Evolutionary conservation across 2,888 invertebrate species (phyloP).

Genomic region (Liodrosophila aerea): DNA sequence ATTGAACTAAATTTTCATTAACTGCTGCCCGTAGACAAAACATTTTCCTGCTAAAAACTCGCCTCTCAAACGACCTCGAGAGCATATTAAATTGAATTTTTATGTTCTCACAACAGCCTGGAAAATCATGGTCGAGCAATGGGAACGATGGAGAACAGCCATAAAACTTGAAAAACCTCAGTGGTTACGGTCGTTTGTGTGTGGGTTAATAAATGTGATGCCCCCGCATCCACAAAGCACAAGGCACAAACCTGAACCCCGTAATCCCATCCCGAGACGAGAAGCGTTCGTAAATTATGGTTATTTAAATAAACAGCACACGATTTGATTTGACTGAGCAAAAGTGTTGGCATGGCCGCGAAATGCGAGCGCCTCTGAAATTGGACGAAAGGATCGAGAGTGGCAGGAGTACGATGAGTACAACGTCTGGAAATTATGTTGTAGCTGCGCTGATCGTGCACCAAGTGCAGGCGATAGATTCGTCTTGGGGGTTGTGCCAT

Average conservation of each 20-base stretch:
- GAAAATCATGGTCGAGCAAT: constrained; percentile 59
- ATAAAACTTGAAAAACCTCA: constrained; percentile 42
- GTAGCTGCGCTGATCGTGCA: constrained; percentile 65
- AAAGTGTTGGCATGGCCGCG: constrained; percentile 67
- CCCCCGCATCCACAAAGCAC: constrained; percentile 37
- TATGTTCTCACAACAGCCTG: constrained; percentile 67
- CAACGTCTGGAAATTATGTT: constrained; percentile 72
- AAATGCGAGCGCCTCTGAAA: constrained; percentile 67
- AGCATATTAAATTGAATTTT: constrained; percentile 78
- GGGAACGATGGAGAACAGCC: constrained; percentile 36
- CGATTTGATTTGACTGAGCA: constrained; percentile 78
- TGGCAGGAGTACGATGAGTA: too few species aligned
- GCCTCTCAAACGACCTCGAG: constrained; percentile 36
- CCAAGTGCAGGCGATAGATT: constrained; percentile 49
- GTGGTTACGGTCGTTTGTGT: constrained; percentile 25
- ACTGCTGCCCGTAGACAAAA: constrained; percentile 56
- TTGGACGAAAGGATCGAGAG: constrained; percentile 41
- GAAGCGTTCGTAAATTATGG: constrained; percentile 77
- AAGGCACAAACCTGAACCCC: background rate
- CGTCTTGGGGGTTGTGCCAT: constrained; percentile 75
- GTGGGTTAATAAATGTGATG: constrained; percentile 73
- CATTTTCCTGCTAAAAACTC: constrained; percentile 49
- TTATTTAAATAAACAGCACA: constrained; percentile 82
- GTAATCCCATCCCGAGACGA: constrained; percentile 15
- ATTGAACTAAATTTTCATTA: constrained; percentile 62